Evolutionary conservation across 1,140 invertebrate species (phyloP).

Genomic region (Geopemphigus sp.): DNA sequence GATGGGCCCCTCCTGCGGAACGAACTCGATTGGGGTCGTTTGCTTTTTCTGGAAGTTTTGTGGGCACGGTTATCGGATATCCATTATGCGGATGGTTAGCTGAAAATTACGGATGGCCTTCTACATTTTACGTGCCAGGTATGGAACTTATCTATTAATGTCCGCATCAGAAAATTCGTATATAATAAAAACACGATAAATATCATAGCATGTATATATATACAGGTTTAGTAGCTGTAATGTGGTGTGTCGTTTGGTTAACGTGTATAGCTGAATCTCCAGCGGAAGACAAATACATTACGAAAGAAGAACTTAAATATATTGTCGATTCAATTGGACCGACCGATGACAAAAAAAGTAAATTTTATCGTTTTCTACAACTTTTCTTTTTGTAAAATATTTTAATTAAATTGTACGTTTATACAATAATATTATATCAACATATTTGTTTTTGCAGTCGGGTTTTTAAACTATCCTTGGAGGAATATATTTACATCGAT

Average conservation of each 20-base stretch:
- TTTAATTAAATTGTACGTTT: background rate
- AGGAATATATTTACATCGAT: constrained; percentile 73
- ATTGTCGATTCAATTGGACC: constrained; percentile 62
- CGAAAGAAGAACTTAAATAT: constrained; percentile 69
- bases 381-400: background rate
- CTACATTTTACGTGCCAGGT: constrained; percentile 87
- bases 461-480: constrained; percentile 64
- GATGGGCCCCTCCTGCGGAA: constrained; percentile 72
- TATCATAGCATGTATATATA: constrained; percentile 52
- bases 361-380: background rate
- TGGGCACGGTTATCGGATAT: constrained; percentile 78
- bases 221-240: constrained; percentile 63
- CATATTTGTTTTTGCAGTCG: background rate
- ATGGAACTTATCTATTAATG: constrained; percentile 29
- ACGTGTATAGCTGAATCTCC: constrained; percentile 73
- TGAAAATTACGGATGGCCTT: constrained; percentile 74
- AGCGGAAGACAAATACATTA: constrained; percentile 72
- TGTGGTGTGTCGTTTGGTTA: constrained; percentile 73
- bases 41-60: constrained; percentile 78
- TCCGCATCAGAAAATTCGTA: background rate
- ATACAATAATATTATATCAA: background rate
- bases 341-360: constrained; percentile 16
- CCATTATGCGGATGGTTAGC: constrained; percentile 72
- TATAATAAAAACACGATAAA: background rate
- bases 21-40: constrained; percentile 73